Percentiles rank a stretch among this genome's conserved stretches.
phyloP scores from a whole-genome alignment of 2,113 vertebrate species.

The Hippocampus comes region DNA sequence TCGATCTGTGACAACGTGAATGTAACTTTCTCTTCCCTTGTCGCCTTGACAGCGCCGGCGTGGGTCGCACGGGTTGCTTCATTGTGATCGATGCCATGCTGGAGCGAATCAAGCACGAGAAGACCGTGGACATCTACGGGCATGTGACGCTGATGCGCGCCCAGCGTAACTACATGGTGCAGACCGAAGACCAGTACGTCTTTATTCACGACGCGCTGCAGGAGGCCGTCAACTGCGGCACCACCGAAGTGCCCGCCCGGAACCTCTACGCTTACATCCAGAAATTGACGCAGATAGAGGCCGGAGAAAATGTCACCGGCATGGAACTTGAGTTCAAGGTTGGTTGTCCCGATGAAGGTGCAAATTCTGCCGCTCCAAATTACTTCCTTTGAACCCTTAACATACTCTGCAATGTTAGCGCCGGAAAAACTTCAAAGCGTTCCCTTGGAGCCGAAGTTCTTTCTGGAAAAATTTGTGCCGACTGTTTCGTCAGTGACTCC shows the following conservation, averaged over 20 bases:
- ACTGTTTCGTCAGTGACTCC: background rate
- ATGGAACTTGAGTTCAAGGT: constrained; percentile 99
- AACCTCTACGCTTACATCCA: constrained; percentile 99
- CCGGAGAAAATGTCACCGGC: constrained; percentile 96
- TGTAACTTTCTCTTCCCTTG: background rate
- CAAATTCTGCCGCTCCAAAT: background rate
- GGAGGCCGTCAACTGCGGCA: constrained; percentile 98
- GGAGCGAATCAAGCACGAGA: constrained; percentile 98
- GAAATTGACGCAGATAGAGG: constrained; percentile 97
- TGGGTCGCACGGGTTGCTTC: constrained; percentile 97
- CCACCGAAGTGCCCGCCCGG: constrained; percentile 98
- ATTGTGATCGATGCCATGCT: constrained; percentile 99
- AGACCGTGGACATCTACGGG: constrained; percentile 98
- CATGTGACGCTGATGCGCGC: constrained; percentile 98
- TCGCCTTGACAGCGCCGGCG: constrained; percentile 82
- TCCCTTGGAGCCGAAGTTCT: background rate
- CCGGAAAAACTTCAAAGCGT: background rate
- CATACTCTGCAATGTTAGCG: background rate
- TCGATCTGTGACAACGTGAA: background rate
- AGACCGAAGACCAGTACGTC: constrained; percentile 98
- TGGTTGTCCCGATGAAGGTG: background rate
- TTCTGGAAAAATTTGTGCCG: background rate
- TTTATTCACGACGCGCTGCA: constrained; percentile 97
- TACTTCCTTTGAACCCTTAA: no score
- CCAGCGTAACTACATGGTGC: constrained; percentile 99